Percentiles rank a stretch among this genome's conserved stretches.
Conservation (phyloP, 2,888 invertebrate species). For the Cephus spinipes region DNA sequence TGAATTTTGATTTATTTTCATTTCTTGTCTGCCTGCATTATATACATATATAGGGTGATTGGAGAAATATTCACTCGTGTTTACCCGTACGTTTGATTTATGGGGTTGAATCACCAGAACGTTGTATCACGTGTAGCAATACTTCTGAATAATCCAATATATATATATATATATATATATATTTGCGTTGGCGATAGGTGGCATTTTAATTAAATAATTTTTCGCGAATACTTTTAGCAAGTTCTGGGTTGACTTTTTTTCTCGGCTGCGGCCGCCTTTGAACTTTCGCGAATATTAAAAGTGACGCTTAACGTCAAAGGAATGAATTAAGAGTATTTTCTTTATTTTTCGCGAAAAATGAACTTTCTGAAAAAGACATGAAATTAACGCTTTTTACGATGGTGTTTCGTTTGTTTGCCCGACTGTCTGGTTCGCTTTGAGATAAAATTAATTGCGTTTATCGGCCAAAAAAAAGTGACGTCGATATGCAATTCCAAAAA, state of each 20-base stretch:
- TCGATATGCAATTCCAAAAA: background rate
- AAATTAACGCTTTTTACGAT: background rate
- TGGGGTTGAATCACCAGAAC: background rate
- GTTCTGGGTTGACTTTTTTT: background rate
- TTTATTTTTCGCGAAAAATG: background rate
- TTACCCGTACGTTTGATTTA: background rate
- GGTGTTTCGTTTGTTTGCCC: background rate
- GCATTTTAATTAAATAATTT: background rate
- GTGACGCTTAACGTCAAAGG: background rate
- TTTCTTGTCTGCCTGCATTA: too few relatives aligned
- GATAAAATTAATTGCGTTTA: background rate
- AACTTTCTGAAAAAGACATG: background rate
- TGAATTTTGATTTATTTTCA: background rate
- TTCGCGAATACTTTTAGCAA: background rate
- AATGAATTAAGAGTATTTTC: background rate
- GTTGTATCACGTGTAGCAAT: background rate
- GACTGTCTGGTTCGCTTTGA: background rate
- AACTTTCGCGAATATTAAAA: background rate
- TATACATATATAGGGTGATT: too few relatives aligned
- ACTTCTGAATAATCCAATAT: background rate
- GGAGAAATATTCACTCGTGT: too few relatives aligned
- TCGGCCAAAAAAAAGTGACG: background rate
- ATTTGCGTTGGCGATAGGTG: background rate
- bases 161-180: background rate
- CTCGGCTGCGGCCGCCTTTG: background rate